Conservation (phyloP, 2,888 invertebrate genomes). For the Drosophila limbata region DNA sequence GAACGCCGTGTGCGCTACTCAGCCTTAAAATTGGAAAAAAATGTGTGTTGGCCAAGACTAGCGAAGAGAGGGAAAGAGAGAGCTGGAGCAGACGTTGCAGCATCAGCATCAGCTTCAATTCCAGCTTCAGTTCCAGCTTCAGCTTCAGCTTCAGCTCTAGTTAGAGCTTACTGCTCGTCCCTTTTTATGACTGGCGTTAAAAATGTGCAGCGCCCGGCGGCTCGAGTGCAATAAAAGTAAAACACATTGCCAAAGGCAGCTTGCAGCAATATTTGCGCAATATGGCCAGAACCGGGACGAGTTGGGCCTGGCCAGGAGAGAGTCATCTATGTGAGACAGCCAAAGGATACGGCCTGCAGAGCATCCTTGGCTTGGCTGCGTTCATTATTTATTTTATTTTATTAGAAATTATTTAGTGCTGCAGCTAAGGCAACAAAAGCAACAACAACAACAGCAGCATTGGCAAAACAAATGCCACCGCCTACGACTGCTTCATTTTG, state of each 20-base stretch:
- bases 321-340: constrained; percentile 11
- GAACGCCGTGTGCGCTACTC: constrained; percentile 73
- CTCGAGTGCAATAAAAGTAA: constrained; percentile 79
- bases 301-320: not conserved
- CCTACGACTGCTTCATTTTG: constrained; percentile 32
- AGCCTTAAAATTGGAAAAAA: constrained; percentile 80
- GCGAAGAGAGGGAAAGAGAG: not conserved
- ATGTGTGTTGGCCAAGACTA: constrained; percentile 53
- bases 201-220: constrained; percentile 75
- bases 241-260: constrained; percentile 80
- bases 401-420: constrained; percentile 80
- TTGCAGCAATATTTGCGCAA: constrained; percentile 75
- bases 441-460: constrained; percentile 22
- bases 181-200: constrained; percentile 78
- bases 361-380: constrained; percentile 61
- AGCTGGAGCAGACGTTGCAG: not conserved
- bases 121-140: not conserved
- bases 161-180: constrained; percentile 62
- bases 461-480: constrained; percentile 26
- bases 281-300: constrained; percentile 16
- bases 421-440: constrained; percentile 33
- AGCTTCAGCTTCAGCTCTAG: constrained; percentile 6
- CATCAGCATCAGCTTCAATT: constrained; percentile 11
- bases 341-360: constrained; percentile 32
- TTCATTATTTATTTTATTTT: constrained; percentile 81